Evolutionary conservation across 2,113 vertebrate genomes (phyloP), one percentile per base, ranked within the genome.

Genomic region (Rhea americana): DNA sequence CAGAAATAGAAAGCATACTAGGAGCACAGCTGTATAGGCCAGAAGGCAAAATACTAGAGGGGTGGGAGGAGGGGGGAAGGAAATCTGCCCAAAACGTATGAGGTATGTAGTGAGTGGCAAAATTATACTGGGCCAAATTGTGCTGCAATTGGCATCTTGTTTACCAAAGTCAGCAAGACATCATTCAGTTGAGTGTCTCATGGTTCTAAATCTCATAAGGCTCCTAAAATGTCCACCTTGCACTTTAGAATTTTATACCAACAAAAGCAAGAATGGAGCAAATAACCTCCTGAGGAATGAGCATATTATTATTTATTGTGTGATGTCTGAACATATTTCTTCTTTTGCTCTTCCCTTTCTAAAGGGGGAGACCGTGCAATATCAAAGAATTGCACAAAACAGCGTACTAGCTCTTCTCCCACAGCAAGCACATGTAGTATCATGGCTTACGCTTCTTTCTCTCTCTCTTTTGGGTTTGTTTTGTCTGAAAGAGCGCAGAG

Each of bases 1-100:
- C 94, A 95, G 95, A 94, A 96, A 94, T 55, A 93, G 90, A 90
- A 93, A 79, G 55, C 62, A 77, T 66, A 91, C 37, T 5, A 70
- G 80, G 58, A 95, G 83, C 84, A 82, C 96, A 95, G 95, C 93
- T 93, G 91, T 80, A 95, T 26, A 76, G 88, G 81, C 86, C 96
- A 95, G 78, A 51, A 93, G 88, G 67, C 93, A 96, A 95, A 90
- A 87, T 55, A 62, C 83, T 89, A 50, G 26, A 50, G 87, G 41
- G 58, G 28, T 35, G 35, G 35, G 35, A 35, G 41, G n/a, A 82
- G 51, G 25, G 8, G 2, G 7, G 3, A 43, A 56, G 71, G 90
- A 68, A 62, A 93, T 41, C 62, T 47, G 79, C 26, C 14, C 82
- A 43, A 90, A 93, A 93, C 62, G 65, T 87, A 28, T 76, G 83